phyloP scores from a whole-genome alignment of 2,113 vertebrate genomes.

The Siniperca knerii region DNA sequence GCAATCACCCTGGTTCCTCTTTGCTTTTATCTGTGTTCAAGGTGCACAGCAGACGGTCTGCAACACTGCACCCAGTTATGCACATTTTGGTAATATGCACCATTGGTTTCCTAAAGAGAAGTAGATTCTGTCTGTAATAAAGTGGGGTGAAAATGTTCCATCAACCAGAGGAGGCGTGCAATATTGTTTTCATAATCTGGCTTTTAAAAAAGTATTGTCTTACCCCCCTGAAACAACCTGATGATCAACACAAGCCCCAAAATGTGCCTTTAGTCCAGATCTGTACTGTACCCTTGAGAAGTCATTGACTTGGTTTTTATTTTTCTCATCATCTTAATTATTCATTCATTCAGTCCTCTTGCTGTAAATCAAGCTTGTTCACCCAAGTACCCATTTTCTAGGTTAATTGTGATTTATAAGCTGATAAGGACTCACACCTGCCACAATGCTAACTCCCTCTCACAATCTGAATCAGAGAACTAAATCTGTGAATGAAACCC shows the following conservation, averaged over 20 bases:
- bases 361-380: slow-evolving; percentile 32
- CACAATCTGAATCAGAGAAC: background rate
- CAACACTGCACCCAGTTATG: slow-evolving; percentile 8
- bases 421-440: slow-evolving; percentile 30
- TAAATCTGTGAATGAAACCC: background rate
- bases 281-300: slow-evolving; percentile 27
- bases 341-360: slow-evolving; percentile 16
- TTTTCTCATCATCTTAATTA: slow-evolving; percentile 26
- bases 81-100: background rate
- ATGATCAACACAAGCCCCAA: background rate
- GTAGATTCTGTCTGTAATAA: slow-evolving; percentile 17
- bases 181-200: background rate
- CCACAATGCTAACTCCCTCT: background rate
- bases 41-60: slow-evolving; percentile 5
- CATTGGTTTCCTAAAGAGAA: slow-evolving; percentile 30
- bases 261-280: background rate
- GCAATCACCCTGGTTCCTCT: background rate
- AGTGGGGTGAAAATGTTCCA: slow-evolving; percentile 27
- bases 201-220: background rate
- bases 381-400: background rate
- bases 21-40: background rate
- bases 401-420: slow-evolving; percentile 34
- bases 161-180: slow-evolving; percentile 3
- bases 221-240: background rate
- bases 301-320: slow-evolving; percentile 31